phyloP scores from a whole-genome alignment of 2,797 vertebrate species.

The Cottoperca gobio region DNA sequence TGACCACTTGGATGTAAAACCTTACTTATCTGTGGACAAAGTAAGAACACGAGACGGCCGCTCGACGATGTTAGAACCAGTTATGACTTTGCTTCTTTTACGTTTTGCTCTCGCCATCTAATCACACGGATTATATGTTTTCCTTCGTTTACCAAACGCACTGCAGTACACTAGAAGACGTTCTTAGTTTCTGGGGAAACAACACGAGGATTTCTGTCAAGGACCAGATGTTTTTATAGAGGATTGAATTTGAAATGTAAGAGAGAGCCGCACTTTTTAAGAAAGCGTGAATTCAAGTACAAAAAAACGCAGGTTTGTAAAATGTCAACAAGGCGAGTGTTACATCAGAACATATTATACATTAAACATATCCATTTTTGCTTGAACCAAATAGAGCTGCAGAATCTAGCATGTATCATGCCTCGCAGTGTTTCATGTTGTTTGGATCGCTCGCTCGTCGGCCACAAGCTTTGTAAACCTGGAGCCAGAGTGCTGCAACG shows the following conservation, averaged over 20 bases:
- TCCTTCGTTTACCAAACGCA: constrained; percentile 29
- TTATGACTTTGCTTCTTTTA: constrained; percentile 41
- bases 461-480: constrained; percentile 54
- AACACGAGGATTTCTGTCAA: constrained; percentile 46
- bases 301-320: constrained; percentile 55
- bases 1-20: constrained; percentile 75
- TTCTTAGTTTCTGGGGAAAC: constrained; percentile 34
- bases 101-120: constrained; percentile 35
- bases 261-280: constrained; percentile 56
- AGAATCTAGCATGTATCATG: constrained; percentile 70
- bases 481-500: constrained; percentile 68
- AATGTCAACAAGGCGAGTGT: constrained; percentile 42
- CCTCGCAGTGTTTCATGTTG: constrained; percentile 58
- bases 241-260: constrained; percentile 53
- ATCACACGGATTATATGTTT: constrained; percentile 17
- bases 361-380: constrained; percentile 50
- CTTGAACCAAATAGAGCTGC: constrained; percentile 72
- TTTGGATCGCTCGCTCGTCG: constrained; percentile 35
- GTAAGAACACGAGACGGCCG: constrained; percentile 41
- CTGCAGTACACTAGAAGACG: constrained; percentile 22
- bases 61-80: constrained; percentile 38
- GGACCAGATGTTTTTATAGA: constrained; percentile 56
- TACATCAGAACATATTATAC: constrained; percentile 24
- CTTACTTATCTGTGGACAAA: constrained; percentile 37
- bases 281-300: constrained; percentile 16